phyloP scores from a whole-genome alignment of 1,140 invertebrate species.

The Drosophila bocki region DNA sequence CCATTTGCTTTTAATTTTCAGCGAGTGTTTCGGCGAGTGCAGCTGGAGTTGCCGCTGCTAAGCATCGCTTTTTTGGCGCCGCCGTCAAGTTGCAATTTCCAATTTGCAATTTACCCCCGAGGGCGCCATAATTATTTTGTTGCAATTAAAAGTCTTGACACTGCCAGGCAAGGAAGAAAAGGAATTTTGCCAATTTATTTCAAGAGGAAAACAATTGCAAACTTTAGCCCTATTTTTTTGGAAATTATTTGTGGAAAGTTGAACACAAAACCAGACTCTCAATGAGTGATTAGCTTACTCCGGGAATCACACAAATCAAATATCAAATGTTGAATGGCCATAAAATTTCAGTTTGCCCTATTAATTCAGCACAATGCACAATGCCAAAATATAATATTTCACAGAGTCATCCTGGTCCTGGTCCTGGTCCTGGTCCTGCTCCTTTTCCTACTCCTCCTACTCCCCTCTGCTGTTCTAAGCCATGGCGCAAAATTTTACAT shows the following conservation, averaged over 20 bases:
- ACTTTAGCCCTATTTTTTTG: not conserved
- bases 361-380: slow-evolving; percentile 67
- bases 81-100: slow-evolving; percentile 54
- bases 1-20: slow-evolving; percentile 77
- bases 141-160: slow-evolving; percentile 82
- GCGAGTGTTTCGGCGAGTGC: slow-evolving; percentile 64
- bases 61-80: slow-evolving; percentile 45
- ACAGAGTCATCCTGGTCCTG: slow-evolving; percentile 17
- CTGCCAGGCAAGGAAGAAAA: slow-evolving; percentile 25
- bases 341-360: slow-evolving; percentile 80
- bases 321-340: slow-evolving; percentile 50
- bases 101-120: slow-evolving; percentile 73
- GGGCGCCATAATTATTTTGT: slow-evolving; percentile 82
- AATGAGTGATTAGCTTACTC: slow-evolving; percentile 19
- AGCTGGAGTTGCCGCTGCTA: slow-evolving; percentile 55
- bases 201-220: slow-evolving; percentile 10
- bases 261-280: slow-evolving; percentile 17
- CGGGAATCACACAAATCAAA: slow-evolving; percentile 50
- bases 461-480: slow-evolving; percentile 19
- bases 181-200: slow-evolving; percentile 47
- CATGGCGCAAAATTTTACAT: slow-evolving; percentile 64
- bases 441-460: not conserved
- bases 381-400: slow-evolving; percentile 69
- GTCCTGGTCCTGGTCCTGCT: not conserved
- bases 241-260: slow-evolving; percentile 11